Conservation (phyloP, 2,888 invertebrate genomes). For the Nomada fucata region DNA sequence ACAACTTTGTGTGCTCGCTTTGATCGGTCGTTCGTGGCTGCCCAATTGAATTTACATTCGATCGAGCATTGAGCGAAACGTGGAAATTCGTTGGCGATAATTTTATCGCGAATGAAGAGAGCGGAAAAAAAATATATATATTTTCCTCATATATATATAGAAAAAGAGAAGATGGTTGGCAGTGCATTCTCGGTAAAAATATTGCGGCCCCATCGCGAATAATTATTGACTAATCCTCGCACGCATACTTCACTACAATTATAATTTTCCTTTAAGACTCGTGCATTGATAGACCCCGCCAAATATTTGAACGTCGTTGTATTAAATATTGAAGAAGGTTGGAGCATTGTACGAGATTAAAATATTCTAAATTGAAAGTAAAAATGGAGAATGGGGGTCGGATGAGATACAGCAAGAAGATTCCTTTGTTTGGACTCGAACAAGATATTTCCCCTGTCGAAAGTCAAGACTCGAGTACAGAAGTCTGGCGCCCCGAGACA, state of each 20-base stretch:
- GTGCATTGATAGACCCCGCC: no score
- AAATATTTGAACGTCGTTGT: no score
- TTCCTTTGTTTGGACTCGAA: neutral
- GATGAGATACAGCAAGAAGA: no score
- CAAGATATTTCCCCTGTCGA: conserved; percentile 3
- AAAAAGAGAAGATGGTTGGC: no score
- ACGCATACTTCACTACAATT: no score
- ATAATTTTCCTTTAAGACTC: no score
- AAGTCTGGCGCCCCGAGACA: conserved; percentile 20
- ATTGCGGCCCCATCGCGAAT: no score
- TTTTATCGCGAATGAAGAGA: neutral
- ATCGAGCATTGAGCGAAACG: conserved; percentile 2
- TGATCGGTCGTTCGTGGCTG: conserved; percentile 57
- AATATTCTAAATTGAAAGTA: neutral
- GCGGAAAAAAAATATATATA: no score
- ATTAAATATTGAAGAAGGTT: no score
- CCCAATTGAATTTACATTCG: conserved; percentile 20
- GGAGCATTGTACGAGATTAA: neutral
- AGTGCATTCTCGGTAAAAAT: no score
- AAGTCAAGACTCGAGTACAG: neutral
- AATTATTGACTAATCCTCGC: no score
- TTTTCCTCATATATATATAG: no score
- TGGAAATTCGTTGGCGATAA: neutral
- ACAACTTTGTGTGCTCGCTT: conserved; percentile 29
- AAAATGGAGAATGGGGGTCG: neutral